Evolutionary conservation across 2,888 invertebrate species (phyloP).

Genomic region (Polylopha cassiicola): DNA sequence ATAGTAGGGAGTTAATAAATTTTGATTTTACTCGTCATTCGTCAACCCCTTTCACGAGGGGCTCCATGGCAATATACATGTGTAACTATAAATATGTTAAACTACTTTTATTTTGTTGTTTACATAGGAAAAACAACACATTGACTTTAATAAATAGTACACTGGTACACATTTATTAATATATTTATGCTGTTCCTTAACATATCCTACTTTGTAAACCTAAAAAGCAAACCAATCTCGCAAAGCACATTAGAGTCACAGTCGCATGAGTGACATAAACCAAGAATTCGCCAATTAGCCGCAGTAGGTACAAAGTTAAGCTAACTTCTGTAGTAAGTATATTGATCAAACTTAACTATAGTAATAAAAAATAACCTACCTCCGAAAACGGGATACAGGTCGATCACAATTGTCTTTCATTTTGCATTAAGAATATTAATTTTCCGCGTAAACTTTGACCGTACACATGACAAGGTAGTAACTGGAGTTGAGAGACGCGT

Average conservation of each 20-base stretch:
- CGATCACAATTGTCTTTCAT: constrained; percentile 38
- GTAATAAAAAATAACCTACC: constrained; percentile 36
- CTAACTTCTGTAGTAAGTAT: constrained; percentile 3
- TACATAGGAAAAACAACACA: no score
- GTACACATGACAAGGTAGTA: constrained; percentile 49
- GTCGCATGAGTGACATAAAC: constrained; percentile 25
- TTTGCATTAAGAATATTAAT: constrained; percentile 38
- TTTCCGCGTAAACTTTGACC: constrained; percentile 51
- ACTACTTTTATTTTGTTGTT: no score
- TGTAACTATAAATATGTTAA: no score
- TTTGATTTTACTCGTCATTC: no score
- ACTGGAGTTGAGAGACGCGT: constrained; percentile 28
- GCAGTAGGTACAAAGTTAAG: constrained; percentile 7
- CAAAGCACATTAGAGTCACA: constrained; percentile 25
- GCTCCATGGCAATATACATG: no score
- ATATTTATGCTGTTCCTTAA: no score
- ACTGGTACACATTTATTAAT: no score
- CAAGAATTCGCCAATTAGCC: constrained; percentile 31
- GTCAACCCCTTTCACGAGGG: no score
- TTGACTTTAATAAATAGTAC: no score
- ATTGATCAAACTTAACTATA: no score
- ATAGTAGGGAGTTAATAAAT: no score
- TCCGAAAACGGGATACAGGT: constrained; percentile 27
- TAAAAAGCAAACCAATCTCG: constrained; percentile 12
- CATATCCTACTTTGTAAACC: no score